Conservation (phyloP, 2,888 invertebrate genomes). For the Chromoteleia sp. region DNA sequence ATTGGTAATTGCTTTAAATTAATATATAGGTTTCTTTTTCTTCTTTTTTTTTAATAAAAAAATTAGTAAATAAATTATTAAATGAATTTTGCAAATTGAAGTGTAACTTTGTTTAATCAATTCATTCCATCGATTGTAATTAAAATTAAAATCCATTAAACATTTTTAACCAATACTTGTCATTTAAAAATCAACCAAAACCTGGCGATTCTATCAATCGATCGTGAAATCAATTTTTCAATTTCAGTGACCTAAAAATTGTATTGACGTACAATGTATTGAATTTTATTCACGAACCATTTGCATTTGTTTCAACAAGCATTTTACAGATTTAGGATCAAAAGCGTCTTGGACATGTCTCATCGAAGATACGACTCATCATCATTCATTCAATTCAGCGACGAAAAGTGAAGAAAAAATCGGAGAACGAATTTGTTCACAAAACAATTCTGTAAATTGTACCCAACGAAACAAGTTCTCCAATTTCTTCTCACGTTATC, state of each 20-base stretch:
- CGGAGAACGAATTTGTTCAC: not conserved
- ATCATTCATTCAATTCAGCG: slow-evolving; percentile 41
- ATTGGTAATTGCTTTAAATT: no score
- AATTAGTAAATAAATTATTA: no score
- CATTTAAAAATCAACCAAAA: not conserved
- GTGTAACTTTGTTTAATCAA: no score
- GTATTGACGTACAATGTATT: slow-evolving; percentile 2
- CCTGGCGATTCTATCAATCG: slow-evolving; percentile 20
- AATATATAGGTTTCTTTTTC: no score
- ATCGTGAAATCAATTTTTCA: slow-evolving; percentile 17
- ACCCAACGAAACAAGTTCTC: slow-evolving; percentile 8
- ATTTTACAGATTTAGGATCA: slow-evolving; percentile 59
- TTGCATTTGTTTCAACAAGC: slow-evolving; percentile 59
- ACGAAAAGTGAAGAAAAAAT: slow-evolving; percentile 32
- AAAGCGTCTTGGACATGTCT: slow-evolving; percentile 27
- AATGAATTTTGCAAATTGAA: no score
- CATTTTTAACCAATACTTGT: no score
- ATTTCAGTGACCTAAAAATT: slow-evolving; percentile 30
- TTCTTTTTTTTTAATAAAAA: no score
- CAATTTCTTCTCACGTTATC: slow-evolving; percentile 21
- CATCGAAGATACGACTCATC: slow-evolving; percentile 30
- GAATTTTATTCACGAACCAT: slow-evolving; percentile 31
- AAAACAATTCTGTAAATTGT: no score
- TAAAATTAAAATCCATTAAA: no score
- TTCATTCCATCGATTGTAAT: no score